phyloP scores from a whole-genome alignment of 2,113 vertebrate species.

The Aphyosemion australe region DNA sequence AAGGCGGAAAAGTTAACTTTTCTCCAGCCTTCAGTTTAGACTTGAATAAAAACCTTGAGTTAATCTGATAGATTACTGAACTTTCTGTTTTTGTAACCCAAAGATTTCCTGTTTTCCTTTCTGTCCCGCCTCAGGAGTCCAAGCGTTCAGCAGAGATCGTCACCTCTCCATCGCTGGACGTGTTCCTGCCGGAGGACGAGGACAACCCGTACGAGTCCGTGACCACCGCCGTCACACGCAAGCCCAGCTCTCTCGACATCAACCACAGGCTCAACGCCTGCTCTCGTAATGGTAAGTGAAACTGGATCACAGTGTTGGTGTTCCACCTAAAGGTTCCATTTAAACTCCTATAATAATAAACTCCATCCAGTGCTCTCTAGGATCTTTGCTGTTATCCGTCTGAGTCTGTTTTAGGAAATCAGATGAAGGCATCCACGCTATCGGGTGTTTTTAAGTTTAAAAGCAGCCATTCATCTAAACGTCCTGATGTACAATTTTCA shows the following conservation, averaged over 20 bases:
- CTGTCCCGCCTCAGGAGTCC: constrained; percentile 78
- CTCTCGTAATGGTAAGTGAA: constrained; percentile 84
- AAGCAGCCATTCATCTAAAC: no score
- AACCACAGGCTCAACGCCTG: constrained; percentile 80
- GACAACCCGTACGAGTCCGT: constrained; percentile 88
- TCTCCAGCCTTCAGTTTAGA: constrained; percentile 1
- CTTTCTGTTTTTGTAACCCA: no score
- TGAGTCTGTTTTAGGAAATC: no score
- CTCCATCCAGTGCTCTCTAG: no score
- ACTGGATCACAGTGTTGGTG: not conserved
- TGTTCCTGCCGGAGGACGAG: constrained; percentile 88
- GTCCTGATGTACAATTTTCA: no score
- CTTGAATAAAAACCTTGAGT: constrained; percentile 22
- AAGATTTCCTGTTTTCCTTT: not conserved
- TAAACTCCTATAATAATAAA: no score
- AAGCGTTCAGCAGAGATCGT: constrained; percentile 84
- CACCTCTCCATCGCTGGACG: constrained; percentile 88
- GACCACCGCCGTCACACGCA: constrained; percentile 92
- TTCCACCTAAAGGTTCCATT: no score
- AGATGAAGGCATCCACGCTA: no score
- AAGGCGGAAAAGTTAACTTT: no score
- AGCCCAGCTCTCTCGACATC: constrained; percentile 93
- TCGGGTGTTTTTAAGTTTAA: no score
- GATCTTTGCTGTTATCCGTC: no score
- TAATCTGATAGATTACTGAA: not conserved